A percentile compares a stretch with the other conserved stretches of the same genome.
Evolutionary conservation across 2,888 invertebrate species (phyloP).

Genomic region (Rhingia rostrata): DNA sequence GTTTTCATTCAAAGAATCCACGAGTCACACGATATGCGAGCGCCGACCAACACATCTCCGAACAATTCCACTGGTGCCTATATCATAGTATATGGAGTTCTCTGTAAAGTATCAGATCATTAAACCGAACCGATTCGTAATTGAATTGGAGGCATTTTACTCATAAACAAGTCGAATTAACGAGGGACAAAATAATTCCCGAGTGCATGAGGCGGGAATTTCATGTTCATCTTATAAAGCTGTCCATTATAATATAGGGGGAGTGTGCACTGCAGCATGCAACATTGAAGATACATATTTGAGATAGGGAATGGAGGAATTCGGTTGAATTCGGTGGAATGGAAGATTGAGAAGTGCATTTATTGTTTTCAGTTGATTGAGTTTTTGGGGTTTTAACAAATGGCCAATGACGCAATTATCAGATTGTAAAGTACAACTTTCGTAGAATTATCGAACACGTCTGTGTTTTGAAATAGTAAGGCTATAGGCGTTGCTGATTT

Average conservation of each 20-base stretch:
- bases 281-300: neutral
- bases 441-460: too few species aligned
- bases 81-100: slow-evolving; percentile 38
- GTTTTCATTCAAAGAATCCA: slow-evolving; percentile 2
- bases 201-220: slow-evolving; percentile 16
- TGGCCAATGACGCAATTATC: too few species aligned
- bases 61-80: slow-evolving; percentile 39
- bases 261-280: neutral
- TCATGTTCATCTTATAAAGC: slow-evolving; percentile 11
- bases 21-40: slow-evolving; percentile 1
- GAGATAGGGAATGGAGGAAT: slow-evolving; percentile 1
- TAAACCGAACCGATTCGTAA: slow-evolving; percentile 63
- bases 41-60: slow-evolving; percentile 24
- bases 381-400: neutral
- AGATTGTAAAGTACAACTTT: too few species aligned
- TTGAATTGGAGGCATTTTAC: slow-evolving; percentile 66
- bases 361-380: neutral
- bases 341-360: slow-evolving; percentile 30
- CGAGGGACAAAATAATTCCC: slow-evolving; percentile 30
- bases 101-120: slow-evolving; percentile 54
- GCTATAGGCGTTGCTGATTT: too few species aligned
- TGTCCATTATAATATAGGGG: neutral
- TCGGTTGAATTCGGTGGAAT: slow-evolving; percentile 19
- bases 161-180: slow-evolving; percentile 64
- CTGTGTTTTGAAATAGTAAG: too few species aligned